These are phyloP conservation scores for Troides helena DNA, from an alignment of 2,888 invertebrate species.

Conservation along the genomic window DNA sequence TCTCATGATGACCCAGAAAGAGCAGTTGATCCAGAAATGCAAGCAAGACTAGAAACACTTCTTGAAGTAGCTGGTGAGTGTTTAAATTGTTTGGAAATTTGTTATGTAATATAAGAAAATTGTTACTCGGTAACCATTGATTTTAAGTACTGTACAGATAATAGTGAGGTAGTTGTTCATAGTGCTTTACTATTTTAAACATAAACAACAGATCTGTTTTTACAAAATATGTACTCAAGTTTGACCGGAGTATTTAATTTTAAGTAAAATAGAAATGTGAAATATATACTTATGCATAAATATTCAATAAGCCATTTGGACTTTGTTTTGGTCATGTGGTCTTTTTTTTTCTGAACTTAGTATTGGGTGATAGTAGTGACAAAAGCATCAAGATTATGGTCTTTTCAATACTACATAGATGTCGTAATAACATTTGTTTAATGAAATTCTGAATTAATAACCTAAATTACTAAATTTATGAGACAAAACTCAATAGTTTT, in stretches of 20 bases:
- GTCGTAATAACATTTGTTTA: not conserved
- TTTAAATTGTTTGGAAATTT: not conserved
- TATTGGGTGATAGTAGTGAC: no score
- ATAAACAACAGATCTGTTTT: no score
- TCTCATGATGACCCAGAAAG: conserved; percentile 82
- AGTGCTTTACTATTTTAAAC: no score
- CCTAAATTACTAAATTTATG: not conserved
- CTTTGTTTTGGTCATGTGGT: no score
- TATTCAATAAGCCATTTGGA: no score
- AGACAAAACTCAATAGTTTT: not conserved
- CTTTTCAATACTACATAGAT: not conserved
- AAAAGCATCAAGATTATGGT: not conserved
- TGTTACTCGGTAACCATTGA: not conserved
- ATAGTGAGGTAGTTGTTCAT: not conserved
- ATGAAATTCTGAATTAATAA: not conserved
- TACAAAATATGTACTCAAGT: no score
- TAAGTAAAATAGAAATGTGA: no score
- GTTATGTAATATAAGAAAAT: conserved; percentile 4
- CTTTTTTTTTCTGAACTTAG: no score
- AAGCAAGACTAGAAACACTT: conserved; percentile 94
- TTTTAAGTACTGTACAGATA: not conserved
- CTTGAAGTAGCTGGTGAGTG: conserved; percentile 91
- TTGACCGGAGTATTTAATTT: no score
- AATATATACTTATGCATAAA: no score
- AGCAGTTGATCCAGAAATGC: conserved; percentile 91